Conservation (phyloP, 2,797 vertebrate genomes). For the Okamejei kenojei region DNA sequence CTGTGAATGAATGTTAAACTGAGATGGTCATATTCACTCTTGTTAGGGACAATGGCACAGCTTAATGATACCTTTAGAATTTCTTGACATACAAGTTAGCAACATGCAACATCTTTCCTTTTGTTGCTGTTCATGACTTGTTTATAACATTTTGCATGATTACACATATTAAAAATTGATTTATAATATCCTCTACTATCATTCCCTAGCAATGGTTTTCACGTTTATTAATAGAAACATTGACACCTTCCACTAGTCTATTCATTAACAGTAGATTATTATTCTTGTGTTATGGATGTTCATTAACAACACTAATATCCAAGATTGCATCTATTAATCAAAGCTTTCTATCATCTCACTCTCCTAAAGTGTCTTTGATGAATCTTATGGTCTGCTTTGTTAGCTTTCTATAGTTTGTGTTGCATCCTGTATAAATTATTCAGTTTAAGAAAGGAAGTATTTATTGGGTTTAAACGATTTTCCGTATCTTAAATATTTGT, state of each 20-base stretch:
- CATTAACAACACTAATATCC: conserved; percentile 10
- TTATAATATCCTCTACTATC: background rate
- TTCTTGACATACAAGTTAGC: background rate
- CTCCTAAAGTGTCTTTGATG: background rate
- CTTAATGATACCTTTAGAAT: background rate
- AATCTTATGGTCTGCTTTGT: background rate
- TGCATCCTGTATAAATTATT: background rate
- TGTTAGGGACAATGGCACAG: background rate
- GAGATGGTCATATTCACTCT: no score
- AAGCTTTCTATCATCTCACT: background rate
- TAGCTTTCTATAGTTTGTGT: background rate
- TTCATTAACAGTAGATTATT: background rate
- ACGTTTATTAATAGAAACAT: background rate
- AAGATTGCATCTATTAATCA: background rate
- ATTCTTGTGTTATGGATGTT: background rate
- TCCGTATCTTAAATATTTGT: background rate
- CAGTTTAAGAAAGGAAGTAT: background rate
- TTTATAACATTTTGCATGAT: background rate
- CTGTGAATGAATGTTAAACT: no score
- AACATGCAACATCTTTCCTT: background rate
- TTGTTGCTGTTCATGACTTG: background rate
- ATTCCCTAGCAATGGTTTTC: background rate
- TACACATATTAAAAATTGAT: background rate
- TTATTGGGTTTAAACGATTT: background rate
- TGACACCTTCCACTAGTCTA: background rate